phyloP scores from a whole-genome alignment of 1,140 invertebrate genomes.

The Ostrea edulis region DNA sequence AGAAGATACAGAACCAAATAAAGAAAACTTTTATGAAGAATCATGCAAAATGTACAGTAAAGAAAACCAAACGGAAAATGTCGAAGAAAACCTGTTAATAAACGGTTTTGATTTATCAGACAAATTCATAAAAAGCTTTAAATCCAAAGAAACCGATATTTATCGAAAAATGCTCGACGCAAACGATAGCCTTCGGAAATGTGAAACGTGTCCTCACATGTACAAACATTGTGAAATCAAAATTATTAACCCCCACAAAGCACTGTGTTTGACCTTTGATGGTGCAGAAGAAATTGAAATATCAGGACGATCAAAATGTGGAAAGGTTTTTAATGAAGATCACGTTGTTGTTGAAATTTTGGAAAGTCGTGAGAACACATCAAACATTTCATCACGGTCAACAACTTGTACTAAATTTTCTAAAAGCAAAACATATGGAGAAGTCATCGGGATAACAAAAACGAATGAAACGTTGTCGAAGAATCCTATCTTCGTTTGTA shows the following conservation, averaged over 20 bases:
- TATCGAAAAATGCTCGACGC: background rate
- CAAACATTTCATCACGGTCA: background rate
- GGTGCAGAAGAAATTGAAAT: slow-evolving; percentile 64
- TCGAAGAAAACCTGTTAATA: background rate
- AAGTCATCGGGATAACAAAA: background rate
- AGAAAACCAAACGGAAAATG: background rate
- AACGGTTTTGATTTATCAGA: slow-evolving; percentile 12
- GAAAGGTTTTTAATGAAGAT: slow-evolving; percentile 71
- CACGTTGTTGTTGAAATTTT: slow-evolving; percentile 72
- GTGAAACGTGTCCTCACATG: slow-evolving; percentile 44
- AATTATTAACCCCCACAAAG: slow-evolving; percentile 61
- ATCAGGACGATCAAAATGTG: slow-evolving; percentile 69
- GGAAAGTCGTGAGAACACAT: background rate
- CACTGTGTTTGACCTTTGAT: slow-evolving; percentile 58
- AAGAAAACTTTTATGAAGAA: background rate
- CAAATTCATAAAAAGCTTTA: background rate
- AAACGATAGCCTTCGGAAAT: background rate
- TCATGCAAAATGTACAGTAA: background rate
- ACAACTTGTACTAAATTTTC: background rate
- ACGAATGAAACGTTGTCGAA: slow-evolving; percentile 11
- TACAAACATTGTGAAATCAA: slow-evolving; percentile 63
- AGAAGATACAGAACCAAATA: background rate
- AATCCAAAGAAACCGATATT: background rate
- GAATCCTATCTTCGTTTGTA: slow-evolving; percentile 70
- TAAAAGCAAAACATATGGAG: background rate